Percentiles rank a stretch among this genome's conserved stretches.
These are phyloP conservation scores for Nasua narica DNA, from an alignment of 2,797 vertebrate species.

Conservation along the genomic window DNA sequence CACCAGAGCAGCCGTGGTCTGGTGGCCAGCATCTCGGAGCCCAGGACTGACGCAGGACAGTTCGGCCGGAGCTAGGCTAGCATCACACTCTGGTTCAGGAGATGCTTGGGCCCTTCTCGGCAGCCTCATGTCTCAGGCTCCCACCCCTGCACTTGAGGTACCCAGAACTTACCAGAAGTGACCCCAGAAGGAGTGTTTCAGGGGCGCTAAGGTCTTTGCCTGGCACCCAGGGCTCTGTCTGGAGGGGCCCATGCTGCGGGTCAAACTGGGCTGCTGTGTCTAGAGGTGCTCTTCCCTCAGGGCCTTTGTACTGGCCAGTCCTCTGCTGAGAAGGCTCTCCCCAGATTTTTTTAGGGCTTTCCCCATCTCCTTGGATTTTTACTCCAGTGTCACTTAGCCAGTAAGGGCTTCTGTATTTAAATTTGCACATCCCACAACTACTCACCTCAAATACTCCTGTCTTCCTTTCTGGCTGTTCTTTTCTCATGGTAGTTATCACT, in stretches of 20 bases:
- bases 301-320: not conserved
- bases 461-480: not conserved
- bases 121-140: not conserved
- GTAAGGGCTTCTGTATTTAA: not conserved
- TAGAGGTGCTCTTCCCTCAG: not conserved
- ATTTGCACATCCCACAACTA: not conserved
- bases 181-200: not conserved
- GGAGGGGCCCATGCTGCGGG: not conserved
- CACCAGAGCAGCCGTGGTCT: not conserved
- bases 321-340: not conserved
- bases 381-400: not conserved
- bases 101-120: not conserved
- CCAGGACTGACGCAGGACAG: not conserved
- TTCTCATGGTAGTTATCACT: not conserved
- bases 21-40: not conserved
- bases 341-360: not conserved
- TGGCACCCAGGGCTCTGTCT: not conserved
- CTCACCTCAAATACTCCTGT: not conserved
- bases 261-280: not conserved
- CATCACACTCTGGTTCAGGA: not conserved
- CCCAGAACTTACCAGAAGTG: not conserved
- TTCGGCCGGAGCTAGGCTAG: not conserved
- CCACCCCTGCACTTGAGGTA: not conserved
- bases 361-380: not conserved
- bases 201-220: not conserved